phyloP scores from a whole-genome alignment of 2,888 invertebrate species.

The Stenotaenia linearis region DNA sequence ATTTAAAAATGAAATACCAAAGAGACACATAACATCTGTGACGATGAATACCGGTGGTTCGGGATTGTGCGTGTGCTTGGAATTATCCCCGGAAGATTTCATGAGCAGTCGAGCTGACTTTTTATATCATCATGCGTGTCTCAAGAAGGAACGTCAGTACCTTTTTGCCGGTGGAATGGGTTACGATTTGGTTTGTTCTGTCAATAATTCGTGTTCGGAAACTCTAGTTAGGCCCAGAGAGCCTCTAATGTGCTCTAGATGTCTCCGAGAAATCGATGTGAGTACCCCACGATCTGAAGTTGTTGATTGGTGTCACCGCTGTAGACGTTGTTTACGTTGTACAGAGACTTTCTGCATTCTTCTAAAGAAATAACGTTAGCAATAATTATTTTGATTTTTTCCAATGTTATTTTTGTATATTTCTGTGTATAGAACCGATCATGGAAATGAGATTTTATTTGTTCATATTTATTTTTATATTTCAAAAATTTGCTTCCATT shows the following conservation, averaged over 20 bases:
- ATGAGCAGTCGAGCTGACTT: neutral
- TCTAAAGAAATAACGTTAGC: slow-evolving; percentile 26
- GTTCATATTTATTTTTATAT: too few relatives aligned
- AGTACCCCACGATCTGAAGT: slow-evolving; percentile 21
- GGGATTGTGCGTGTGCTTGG: slow-evolving; percentile 27
- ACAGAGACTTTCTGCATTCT: slow-evolving; percentile 30
- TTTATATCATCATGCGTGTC: slow-evolving; percentile 28
- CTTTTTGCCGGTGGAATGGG: slow-evolving; percentile 29
- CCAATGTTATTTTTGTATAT: too few relatives aligned
- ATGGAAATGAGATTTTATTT: too few relatives aligned
- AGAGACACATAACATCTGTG: neutral
- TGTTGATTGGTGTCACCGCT: slow-evolving; percentile 28
- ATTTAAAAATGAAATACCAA: neutral
- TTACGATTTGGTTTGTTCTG: slow-evolving; percentile 6
- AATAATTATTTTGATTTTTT: too few relatives aligned
- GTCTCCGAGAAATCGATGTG: slow-evolving; percentile 21
- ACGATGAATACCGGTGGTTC: neutral
- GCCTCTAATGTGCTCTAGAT: neutral
- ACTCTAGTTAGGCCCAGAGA: slow-evolving; percentile 26
- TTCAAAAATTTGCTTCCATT: too few relatives aligned
- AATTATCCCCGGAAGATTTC: slow-evolving; percentile 12
- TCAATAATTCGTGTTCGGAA: slow-evolving; percentile 16
- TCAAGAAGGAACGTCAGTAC: slow-evolving; percentile 27
- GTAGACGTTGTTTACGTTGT: slow-evolving; percentile 28
- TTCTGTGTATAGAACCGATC: too few relatives aligned